Percentiles rank a stretch among this genome's conserved stretches.
phyloP scores from a whole-genome alignment of 2,888 invertebrate genomes.

The Stegophylla sp. region DNA sequence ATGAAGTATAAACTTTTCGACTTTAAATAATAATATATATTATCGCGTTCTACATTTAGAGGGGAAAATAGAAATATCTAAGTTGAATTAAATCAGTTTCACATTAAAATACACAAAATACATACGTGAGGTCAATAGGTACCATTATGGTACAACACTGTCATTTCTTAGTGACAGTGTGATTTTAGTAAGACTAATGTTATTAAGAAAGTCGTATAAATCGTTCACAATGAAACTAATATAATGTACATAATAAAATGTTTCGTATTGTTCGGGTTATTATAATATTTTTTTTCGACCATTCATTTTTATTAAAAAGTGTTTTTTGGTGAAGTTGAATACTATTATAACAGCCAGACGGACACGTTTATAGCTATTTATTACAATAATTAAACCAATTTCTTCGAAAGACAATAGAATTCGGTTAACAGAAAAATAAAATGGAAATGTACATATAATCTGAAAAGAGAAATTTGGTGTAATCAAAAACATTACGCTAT shows the following conservation, averaged over 20 bases:
- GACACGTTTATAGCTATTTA: too few species aligned
- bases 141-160: too few species aligned
- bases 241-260: not conserved
- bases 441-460: not conserved
- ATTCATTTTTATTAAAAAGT: not conserved
- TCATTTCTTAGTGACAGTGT: too few species aligned
- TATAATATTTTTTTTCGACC: not conserved
- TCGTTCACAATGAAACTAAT: not conserved
- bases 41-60: too few species aligned
- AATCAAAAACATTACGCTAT: conserved; percentile 30
- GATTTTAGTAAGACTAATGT: not conserved
- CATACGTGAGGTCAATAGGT: too few species aligned
- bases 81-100: not conserved
- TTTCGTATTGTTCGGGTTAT: not conserved
- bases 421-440: conserved; percentile 12
- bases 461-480: conserved; percentile 36
- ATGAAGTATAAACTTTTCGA: too few species aligned
- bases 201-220: not conserved
- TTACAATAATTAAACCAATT: conserved; percentile 37
- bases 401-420: conserved; percentile 31
- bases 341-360: too few species aligned
- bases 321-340: not conserved
- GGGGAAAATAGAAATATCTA: not conserved
- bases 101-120: not conserved
- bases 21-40: too few species aligned